Conservation (phyloP, 2,888 invertebrate genomes). For the Phaedon cochleariae region DNA sequence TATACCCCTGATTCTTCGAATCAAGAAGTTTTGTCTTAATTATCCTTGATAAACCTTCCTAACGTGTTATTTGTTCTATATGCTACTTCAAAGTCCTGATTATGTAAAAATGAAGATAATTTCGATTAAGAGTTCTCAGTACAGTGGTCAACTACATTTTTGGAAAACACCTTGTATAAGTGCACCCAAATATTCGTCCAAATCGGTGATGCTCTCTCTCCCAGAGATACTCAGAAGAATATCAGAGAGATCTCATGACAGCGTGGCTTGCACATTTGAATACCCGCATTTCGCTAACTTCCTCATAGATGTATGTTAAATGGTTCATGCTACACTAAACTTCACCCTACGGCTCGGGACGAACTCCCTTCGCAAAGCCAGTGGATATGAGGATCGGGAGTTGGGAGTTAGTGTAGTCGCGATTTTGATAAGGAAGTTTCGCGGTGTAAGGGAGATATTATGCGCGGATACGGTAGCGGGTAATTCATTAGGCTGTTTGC, state of each 20-base stretch:
- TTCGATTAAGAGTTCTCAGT: no score
- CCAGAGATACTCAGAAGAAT: not conserved
- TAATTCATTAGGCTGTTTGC: not conserved
- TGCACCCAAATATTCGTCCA: no score
- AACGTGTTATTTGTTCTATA: no score
- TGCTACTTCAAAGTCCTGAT: no score
- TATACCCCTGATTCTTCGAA: no score
- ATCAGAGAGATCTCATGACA: not conserved
- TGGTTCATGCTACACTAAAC: conserved; percentile 61
- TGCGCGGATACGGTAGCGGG: not conserved
- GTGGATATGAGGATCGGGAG: not conserved
- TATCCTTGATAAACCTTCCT: no score
- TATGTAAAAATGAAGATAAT: no score
- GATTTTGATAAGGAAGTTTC: not conserved
- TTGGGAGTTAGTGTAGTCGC: not conserved
- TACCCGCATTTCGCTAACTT: conserved; percentile 49
- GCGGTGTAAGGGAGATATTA: not conserved
- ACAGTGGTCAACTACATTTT: no score
- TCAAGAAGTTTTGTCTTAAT: no score
- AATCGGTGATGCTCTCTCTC: no score
- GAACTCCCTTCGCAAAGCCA: not conserved
- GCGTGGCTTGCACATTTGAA: not conserved
- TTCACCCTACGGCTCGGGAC: not conserved
- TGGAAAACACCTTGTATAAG: no score
- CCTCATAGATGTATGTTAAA: conserved; percentile 61